Evolutionary conservation across 1,140 invertebrate genomes (phyloP).

Genomic region (Orius insidiosus): DNA sequence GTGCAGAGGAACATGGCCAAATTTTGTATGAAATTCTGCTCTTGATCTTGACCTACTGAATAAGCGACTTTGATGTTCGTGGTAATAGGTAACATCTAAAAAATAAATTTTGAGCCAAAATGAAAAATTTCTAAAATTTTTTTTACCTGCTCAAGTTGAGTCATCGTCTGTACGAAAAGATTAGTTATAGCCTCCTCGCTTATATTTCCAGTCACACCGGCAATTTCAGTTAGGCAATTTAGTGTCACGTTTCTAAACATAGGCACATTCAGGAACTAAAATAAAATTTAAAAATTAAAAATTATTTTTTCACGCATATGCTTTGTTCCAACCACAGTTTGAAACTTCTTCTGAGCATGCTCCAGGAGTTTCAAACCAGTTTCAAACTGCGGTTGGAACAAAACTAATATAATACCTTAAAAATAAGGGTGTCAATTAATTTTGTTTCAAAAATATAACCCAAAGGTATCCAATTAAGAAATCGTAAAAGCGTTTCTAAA

Average conservation of each 20-base stretch:
- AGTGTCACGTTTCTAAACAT: slow-evolving; percentile 96
- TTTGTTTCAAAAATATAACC: slow-evolving; percentile 99
- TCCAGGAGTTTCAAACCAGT: too few species aligned
- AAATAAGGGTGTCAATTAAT: slow-evolving; percentile 84
- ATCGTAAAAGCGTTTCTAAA: slow-evolving; percentile 86
- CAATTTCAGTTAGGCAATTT: slow-evolving; percentile 97
- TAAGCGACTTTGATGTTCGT: slow-evolving; percentile 92
- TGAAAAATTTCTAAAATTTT: neutral
- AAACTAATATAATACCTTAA: slow-evolving; percentile 43
- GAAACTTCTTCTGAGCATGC: too few species aligned
- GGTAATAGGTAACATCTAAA: slow-evolving; percentile 67
- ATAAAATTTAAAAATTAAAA: slow-evolving; percentile 21
- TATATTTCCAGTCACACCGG: slow-evolving; percentile 66
- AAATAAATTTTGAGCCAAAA: slow-evolving; percentile 1
- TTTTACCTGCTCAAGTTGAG: slow-evolving; percentile 55
- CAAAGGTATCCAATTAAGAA: slow-evolving; percentile 98
- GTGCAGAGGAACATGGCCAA: slow-evolving; percentile 93
- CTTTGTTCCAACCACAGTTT: too few species aligned
- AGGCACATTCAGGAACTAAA: slow-evolving; percentile 85
- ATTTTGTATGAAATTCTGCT: slow-evolving; percentile 99
- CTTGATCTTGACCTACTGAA: slow-evolving; percentile 78
- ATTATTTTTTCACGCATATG: too few species aligned
- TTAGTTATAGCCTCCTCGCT: slow-evolving; percentile 85
- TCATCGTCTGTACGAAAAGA: slow-evolving; percentile 80
- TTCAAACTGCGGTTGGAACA: too few species aligned